A percentile compares a stretch with the other conserved stretches of the same genome.
Evolutionary conservation across 1,140 invertebrate genomes (phyloP).

Genomic region (Drosophila hydei): DNA sequence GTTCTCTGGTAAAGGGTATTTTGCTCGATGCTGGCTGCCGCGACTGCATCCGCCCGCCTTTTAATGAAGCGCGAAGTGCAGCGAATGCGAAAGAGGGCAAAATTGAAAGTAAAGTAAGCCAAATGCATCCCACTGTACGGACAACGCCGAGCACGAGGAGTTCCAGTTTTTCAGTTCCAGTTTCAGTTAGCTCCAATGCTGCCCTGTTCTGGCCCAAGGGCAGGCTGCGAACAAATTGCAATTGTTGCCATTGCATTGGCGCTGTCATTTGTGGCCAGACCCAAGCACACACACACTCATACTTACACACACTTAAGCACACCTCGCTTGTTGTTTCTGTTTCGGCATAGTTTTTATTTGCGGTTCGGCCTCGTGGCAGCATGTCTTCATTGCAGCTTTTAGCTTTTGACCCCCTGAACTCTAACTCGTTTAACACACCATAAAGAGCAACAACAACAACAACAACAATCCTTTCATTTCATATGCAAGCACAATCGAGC

Average conservation of each 20-base stretch:
- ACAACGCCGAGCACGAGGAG: neutral
- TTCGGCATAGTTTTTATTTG: slow-evolving; percentile 41
- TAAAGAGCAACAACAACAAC: slow-evolving; percentile 54
- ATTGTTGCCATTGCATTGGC: slow-evolving; percentile 82
- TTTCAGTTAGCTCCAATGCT: slow-evolving; percentile 26
- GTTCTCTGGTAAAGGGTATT: neutral
- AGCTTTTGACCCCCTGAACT: slow-evolving; percentile 64
- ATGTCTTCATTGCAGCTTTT: slow-evolving; percentile 50
- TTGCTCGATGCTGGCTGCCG: neutral
- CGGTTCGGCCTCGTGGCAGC: slow-evolving; percentile 32
- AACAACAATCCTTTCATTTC: slow-evolving; percentile 27
- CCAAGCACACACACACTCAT: slow-evolving; percentile 19
- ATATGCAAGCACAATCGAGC: slow-evolving; percentile 25
- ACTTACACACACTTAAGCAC: neutral
- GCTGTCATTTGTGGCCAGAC: slow-evolving; percentile 67
- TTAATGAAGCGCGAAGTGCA: slow-evolving; percentile 84
- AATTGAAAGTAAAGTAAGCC: slow-evolving; percentile 57
- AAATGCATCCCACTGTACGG: slow-evolving; percentile 45
- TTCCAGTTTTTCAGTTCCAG: slow-evolving; percentile 7
- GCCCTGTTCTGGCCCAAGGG: slow-evolving; percentile 53
- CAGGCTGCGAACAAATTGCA: slow-evolving; percentile 83
- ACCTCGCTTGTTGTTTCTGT: slow-evolving; percentile 5
- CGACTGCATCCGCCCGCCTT: slow-evolving; percentile 77
- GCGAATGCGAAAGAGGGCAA: slow-evolving; percentile 59
- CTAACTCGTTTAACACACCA: slow-evolving; percentile 62